Percentiles rank a stretch among this genome's conserved stretches.
These are phyloP conservation scores for Siniperca scherzeri DNA, from an alignment of 2,797 vertebrate genomes.

Conservation along the genomic window DNA sequence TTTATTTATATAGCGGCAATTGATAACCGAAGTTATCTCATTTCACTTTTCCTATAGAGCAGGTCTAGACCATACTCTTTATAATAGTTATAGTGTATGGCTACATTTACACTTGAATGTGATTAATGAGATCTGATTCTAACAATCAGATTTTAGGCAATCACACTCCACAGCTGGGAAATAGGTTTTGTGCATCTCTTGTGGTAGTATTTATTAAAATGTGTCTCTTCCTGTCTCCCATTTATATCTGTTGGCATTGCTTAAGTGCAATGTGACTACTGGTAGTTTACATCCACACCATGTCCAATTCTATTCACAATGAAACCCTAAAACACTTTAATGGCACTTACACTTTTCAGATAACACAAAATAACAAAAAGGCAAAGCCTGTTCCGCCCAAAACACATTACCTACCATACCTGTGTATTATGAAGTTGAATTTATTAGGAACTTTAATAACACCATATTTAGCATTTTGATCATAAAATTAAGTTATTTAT, in stretches of 20 bases:
- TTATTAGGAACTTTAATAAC: background rate
- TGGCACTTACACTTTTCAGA: too few species aligned
- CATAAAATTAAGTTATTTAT: background rate
- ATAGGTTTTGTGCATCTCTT: background rate
- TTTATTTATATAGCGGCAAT: too few species aligned
- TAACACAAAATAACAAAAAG: too few species aligned
- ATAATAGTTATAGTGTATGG: too few species aligned
- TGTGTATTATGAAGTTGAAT: background rate
- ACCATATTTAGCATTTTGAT: background rate
- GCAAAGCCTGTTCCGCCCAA: background rate
- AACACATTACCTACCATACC: background rate
- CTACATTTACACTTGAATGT: slow-evolving; percentile 6
- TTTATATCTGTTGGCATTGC: background rate
- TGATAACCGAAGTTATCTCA: too few species aligned
- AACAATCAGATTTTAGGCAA: slow-evolving; percentile 6
- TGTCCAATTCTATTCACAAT: background rate
- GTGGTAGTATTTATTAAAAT: slow-evolving; percentile 4
- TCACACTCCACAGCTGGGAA: background rate
- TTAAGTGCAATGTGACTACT: background rate
- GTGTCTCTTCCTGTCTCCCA: background rate
- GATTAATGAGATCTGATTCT: slow-evolving; percentile 12
- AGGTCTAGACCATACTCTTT: too few species aligned
- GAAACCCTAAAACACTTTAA: too few species aligned
- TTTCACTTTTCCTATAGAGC: too few species aligned
- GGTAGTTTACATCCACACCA: background rate